phyloP scores from a whole-genome alignment of 2,797 vertebrate genomes.

The Leuciscus waleckii region DNA sequence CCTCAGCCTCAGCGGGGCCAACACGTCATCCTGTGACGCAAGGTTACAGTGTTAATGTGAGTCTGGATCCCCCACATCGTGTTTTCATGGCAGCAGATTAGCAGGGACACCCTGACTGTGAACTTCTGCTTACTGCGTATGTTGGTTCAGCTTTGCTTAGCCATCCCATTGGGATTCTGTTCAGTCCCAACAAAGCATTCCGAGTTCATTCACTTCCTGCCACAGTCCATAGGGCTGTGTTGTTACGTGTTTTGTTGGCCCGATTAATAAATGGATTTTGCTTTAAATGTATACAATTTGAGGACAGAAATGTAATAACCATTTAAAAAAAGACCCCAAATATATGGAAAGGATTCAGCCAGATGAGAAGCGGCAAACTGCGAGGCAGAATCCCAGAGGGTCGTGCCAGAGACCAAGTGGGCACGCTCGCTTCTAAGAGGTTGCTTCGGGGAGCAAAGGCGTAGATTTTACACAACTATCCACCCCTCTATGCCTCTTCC shows the following conservation, averaged over 20 bases:
- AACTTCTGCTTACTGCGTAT: conserved; percentile 36
- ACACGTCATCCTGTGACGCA: conserved; percentile 37
- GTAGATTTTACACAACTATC: conserved; percentile 18
- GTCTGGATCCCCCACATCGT: conserved; percentile 37
- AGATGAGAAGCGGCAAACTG: background rate
- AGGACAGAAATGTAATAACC: background rate
- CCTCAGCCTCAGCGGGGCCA: conserved; percentile 30
- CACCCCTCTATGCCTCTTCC: conserved; percentile 3
- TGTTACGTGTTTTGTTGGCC: conserved; percentile 58
- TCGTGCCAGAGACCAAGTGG: background rate
- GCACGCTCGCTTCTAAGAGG: background rate
- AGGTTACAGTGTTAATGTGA: conserved; percentile 29
- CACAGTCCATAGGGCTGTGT: conserved; percentile 66
- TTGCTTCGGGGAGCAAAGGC: conserved; percentile 9
- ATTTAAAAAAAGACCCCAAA: background rate
- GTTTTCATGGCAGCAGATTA: conserved; percentile 37
- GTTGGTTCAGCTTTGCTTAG: conserved; percentile 35
- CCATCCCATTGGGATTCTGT: conserved; percentile 27
- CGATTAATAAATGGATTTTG: background rate
- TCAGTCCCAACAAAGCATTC: conserved; percentile 54
- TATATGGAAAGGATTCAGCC: background rate
- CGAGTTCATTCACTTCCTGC: conserved; percentile 75
- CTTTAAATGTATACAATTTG: background rate
- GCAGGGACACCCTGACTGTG: conserved; percentile 35
- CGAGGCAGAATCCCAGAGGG: background rate